Evolutionary conservation across 2,888 invertebrate genomes (phyloP).

Genomic region (Pachymerium ferrugineum): DNA sequence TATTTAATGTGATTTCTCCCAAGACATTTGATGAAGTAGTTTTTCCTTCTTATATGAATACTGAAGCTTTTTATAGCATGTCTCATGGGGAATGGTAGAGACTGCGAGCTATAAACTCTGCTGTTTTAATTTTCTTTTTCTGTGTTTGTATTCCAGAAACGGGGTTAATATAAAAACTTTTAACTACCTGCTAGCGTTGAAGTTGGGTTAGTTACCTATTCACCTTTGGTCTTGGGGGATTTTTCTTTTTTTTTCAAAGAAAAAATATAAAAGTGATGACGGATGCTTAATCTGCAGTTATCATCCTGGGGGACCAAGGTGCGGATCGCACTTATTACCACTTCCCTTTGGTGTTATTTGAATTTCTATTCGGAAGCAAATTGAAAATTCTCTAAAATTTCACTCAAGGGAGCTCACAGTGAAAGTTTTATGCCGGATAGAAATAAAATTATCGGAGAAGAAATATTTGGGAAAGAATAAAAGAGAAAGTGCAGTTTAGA

Average conservation of each 20-base stretch:
- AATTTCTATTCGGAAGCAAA: slow-evolving; percentile 2
- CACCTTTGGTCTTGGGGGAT: neutral
- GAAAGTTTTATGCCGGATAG: neutral
- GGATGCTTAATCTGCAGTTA: neutral
- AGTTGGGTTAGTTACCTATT: neutral
- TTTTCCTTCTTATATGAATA: neutral
- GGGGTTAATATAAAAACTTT: neutral
- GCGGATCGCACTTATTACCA: neutral
- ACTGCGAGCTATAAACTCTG: neutral
- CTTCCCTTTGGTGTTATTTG: neutral
- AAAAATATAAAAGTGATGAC: neutral
- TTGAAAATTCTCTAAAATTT: neutral
- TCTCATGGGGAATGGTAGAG: neutral
- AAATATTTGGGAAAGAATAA: neutral
- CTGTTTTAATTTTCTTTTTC: slow-evolving; percentile 3
- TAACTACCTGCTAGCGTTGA: neutral
- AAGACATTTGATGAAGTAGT: neutral
- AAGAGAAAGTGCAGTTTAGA: neutral
- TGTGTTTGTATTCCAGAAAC: neutral
- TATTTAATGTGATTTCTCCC: neutral
- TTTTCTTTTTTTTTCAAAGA: neutral
- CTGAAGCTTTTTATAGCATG: neutral
- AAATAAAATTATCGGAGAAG: neutral
- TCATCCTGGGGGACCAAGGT: neutral
- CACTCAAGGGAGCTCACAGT: neutral